Evolutionary conservation across 2,888 invertebrate species (phyloP), one percentile per base, ranked within the genome.

Genomic region (Lochmaea capreae): DNA sequence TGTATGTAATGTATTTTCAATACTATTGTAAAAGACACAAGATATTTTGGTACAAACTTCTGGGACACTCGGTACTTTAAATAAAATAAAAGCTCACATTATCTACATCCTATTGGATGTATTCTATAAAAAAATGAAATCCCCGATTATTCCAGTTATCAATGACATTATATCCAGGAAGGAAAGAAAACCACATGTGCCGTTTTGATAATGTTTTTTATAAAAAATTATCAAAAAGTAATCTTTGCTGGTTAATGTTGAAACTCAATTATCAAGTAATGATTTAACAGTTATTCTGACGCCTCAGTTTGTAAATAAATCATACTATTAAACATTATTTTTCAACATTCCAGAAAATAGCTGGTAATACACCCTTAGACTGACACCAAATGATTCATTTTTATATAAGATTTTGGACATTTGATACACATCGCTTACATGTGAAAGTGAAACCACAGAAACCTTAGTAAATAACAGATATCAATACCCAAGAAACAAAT

Each of bases 361-460:
- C n/a, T n/a, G n/a, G n/a, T n/a, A n/a, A n/a, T n/a, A n/a, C n/a
- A n/a, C n/a, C 33, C 8, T 10, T 18, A 18, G 8, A 9, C 10
- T 54, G 8, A 9, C 18, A 16, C 18, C 8, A 18, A 16, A 54
- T 54, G 54, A 18, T 6, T 54, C 54, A 54, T 16, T 14, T 49
- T 49, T 16, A 54, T 54, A 16, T 54, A 54, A 0, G 10, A 16
- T 54, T 54, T 54, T 18, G 18, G 11, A 54, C 16, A 54, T 54
- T 54, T 54, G 54, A 54, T 54, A 54, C 16, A 16, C 16, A 54
- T 11, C 2, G 10, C 8, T 54, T 49, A 49, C 5, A n/a, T 49
- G 49, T n/a, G 54, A 54, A n/a, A 54, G 14, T n/a, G n/a, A 52
- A 52, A 14, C 52, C 52, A 52, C 8, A 52, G 54, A 54, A 54